phyloP scores from a whole-genome alignment of 2,113 vertebrate genomes.

The Lepidothrix coronata region DNA sequence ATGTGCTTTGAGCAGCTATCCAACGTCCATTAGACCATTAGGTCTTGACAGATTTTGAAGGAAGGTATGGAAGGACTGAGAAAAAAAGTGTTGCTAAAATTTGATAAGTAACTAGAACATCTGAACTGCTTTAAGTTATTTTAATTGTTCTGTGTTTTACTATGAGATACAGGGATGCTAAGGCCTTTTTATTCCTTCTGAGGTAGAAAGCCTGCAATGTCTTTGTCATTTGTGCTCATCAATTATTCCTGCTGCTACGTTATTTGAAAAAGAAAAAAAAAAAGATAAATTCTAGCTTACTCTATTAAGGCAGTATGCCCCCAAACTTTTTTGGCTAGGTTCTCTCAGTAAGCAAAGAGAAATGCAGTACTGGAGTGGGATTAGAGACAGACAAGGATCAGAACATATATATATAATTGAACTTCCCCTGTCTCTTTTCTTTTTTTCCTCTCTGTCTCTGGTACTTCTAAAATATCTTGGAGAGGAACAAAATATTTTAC shows the following conservation, averaged over 20 bases:
- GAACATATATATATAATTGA: background rate
- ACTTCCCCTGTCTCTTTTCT: background rate
- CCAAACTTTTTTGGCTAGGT: background rate
- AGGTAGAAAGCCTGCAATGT: background rate
- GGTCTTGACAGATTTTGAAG: background rate
- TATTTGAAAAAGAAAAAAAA: background rate
- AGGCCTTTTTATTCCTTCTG: background rate
- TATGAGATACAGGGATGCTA: background rate
- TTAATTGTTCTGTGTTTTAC: background rate
- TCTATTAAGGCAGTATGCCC: background rate
- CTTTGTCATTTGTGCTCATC: background rate
- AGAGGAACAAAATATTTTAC: constrained; percentile 12
- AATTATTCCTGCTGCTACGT: background rate
- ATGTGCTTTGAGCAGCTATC: background rate
- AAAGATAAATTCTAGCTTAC: background rate
- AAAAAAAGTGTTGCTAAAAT: background rate
- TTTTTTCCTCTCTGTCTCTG: background rate
- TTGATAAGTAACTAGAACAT: background rate
- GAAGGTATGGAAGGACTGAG: background rate
- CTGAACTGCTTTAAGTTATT: background rate
- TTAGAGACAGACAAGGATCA: background rate
- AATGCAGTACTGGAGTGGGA: background rate
- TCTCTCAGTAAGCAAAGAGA: background rate
- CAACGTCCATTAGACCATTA: background rate
- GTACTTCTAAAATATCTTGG: background rate